Evolutionary conservation across 2,888 invertebrate genomes (phyloP).

Genomic region (Hypolimnas misippus): DNA sequence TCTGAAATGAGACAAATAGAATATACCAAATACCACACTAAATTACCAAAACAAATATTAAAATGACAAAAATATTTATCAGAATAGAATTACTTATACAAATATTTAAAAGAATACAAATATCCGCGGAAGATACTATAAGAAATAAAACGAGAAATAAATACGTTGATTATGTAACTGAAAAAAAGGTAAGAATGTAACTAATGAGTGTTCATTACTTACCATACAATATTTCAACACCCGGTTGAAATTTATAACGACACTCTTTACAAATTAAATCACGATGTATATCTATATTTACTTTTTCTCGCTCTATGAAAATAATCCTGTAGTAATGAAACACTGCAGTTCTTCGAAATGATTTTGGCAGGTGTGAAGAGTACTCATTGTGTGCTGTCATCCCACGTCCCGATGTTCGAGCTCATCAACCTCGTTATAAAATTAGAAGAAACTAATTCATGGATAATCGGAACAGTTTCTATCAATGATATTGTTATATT

Average conservation of each 20-base stretch:
- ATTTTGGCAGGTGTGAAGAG: conserved; percentile 26
- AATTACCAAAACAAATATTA: neutral
- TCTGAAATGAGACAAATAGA: neutral
- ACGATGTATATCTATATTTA: conserved; percentile 13
- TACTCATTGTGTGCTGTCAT: conserved; percentile 32
- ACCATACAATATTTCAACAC: neutral
- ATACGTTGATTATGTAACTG: neutral
- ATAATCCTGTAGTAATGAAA: conserved; percentile 32
- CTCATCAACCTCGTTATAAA: conserved; percentile 28
- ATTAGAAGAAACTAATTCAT: conserved; percentile 28
- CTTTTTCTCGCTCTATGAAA: conserved; percentile 28
- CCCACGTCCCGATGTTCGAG: conserved; percentile 18
- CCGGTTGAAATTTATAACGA: conserved; percentile 4
- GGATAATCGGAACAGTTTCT: neutral
- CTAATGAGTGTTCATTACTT: neutral
- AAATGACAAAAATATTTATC: neutral
- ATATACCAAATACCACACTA: neutral
- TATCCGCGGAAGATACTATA: no score
- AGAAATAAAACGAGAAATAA: neutral
- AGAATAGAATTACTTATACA: no score
- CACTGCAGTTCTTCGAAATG: conserved; percentile 22
- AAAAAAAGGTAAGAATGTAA: neutral
- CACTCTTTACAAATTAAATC: conserved; percentile 19
- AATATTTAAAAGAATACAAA: no score
- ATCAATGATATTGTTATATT: neutral